Evolutionary conservation across 2,888 invertebrate species (phyloP).

Genomic region (Prostheceraeus crozeri): DNA sequence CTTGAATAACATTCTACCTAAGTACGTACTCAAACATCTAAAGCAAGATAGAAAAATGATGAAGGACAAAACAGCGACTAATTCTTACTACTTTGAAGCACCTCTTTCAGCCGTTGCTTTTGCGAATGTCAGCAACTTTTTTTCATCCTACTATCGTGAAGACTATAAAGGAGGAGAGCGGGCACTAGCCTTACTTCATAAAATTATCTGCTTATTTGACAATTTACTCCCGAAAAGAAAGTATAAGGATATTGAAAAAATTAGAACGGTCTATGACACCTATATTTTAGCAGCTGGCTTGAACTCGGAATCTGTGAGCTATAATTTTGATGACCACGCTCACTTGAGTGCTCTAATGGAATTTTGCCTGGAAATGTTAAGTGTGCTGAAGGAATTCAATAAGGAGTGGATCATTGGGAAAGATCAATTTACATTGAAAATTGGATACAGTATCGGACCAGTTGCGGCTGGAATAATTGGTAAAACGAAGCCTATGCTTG

Average conservation of each 20-base stretch:
- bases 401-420: constrained; percentile 49
- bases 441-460: constrained; percentile 81
- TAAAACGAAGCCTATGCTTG: constrained; percentile 86
- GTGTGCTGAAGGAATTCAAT: constrained; percentile 57
- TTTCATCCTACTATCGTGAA: constrained; percentile 65
- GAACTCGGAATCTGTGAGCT: constrained; percentile 69
- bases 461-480: constrained; percentile 92
- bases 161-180: constrained; percentile 62
- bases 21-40: constrained; percentile 29
- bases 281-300: constrained; percentile 95
- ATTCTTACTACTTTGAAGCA: constrained; percentile 54
- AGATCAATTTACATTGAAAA: constrained; percentile 57
- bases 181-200: constrained; percentile 85
- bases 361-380: constrained; percentile 77
- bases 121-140: constrained; percentile 90
- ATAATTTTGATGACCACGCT: constrained; percentile 64
- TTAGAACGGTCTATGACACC: constrained; percentile 89
- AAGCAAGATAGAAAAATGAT: too few relatives aligned
- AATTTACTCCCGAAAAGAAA: constrained; percentile 44
- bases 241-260: constrained; percentile 78
- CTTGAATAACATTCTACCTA: constrained; percentile 30
- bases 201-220: constrained; percentile 59
- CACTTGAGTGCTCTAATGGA: constrained; percentile 60
- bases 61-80: too few relatives aligned
- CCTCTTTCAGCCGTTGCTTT: constrained; percentile 85